Conservation (phyloP, 2,113 vertebrate species). For the Paramisgurnus dabryanus region DNA sequence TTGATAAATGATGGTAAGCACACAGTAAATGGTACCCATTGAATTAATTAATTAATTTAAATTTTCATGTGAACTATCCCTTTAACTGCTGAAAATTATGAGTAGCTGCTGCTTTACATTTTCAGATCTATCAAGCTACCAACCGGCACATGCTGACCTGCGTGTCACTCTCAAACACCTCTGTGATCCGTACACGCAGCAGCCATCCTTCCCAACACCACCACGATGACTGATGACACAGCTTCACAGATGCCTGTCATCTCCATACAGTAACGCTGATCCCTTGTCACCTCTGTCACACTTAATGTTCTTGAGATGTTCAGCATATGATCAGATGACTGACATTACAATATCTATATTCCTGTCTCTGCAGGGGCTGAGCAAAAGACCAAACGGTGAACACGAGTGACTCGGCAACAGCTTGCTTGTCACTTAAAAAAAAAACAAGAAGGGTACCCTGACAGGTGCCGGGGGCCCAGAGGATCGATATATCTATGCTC, state of each 20-base stretch:
- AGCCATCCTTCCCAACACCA: background rate
- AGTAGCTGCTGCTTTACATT: background rate
- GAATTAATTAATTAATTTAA: no score
- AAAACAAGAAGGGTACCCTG: constrained; percentile 23
- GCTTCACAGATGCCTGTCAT: constrained; percentile 13
- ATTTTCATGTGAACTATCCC: no score
- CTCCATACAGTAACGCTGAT: constrained; percentile 1
- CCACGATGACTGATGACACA: background rate
- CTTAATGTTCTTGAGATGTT: constrained; percentile 2
- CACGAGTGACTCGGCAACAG: constrained; percentile 35
- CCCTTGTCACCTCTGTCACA: background rate
- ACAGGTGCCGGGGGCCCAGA: constrained; percentile 48
- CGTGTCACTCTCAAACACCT: background rate
- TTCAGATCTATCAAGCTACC: background rate
- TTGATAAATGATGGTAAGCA: no score
- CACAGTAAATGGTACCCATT: no score
- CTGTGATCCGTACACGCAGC: background rate
- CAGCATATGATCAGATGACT: constrained; percentile 27
- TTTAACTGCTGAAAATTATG: no score
- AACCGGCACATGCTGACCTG: constrained; percentile 6
- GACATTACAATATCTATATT: constrained; percentile 15
- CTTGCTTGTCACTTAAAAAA: background rate
- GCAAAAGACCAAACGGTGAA: constrained; percentile 15
- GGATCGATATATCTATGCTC: constrained; percentile 56
- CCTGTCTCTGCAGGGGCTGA: background rate